Evolutionary conservation across 2,797 vertebrate genomes (phyloP).

Genomic region (Danio tinwini): DNA sequence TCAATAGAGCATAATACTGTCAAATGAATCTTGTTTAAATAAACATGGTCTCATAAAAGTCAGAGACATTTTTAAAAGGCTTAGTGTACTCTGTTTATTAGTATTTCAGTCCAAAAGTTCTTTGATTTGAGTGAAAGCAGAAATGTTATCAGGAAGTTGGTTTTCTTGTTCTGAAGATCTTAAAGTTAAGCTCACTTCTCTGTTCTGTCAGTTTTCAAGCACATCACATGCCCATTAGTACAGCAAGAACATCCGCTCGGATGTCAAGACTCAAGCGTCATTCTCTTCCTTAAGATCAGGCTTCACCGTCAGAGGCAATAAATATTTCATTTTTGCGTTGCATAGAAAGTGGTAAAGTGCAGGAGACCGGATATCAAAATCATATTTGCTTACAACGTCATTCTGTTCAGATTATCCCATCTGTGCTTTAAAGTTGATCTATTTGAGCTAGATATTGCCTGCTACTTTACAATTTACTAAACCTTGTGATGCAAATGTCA

Average conservation of each 20-base stretch:
- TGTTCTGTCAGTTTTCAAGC: not conserved
- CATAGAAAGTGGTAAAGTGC: not conserved
- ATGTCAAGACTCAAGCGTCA: not conserved
- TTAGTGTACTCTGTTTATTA: not conserved
- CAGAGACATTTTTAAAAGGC: not conserved
- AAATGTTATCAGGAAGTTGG: conserved; percentile 1
- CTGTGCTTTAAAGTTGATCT: not conserved
- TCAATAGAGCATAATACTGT: not conserved
- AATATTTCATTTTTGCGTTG: not conserved
- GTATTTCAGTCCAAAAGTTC: not conserved
- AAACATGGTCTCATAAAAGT: too few species aligned
- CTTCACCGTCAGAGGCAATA: not conserved
- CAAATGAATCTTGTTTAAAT: not conserved
- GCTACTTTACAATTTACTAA: not conserved
- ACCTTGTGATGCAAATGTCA: not conserved
- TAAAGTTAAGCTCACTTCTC: conserved; percentile 10
- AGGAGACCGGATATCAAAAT: not conserved
- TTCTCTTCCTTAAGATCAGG: not conserved
- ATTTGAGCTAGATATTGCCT: not conserved
- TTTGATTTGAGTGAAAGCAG: conserved; percentile 5
- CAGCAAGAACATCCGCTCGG: not conserved
- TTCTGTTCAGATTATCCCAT: not conserved
- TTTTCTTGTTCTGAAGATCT: not conserved
- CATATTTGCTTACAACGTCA: not conserved
- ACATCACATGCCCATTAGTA: conserved; percentile 6